Evolutionary conservation across 2,797 vertebrate species (phyloP).

Genomic region (Gobio occitaniae): DNA sequence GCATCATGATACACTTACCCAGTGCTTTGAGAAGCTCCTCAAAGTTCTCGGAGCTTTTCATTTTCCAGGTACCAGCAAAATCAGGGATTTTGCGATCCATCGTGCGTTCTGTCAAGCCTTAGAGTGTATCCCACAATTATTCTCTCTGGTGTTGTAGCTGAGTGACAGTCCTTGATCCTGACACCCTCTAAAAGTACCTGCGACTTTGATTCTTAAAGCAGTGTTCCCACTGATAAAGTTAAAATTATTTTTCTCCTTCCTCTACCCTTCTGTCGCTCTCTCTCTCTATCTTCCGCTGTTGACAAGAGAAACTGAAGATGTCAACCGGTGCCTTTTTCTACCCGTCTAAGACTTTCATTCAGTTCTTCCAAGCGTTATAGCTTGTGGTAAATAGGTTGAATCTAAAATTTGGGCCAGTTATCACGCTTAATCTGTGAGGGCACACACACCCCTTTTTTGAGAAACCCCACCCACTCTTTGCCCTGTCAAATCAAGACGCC

Average conservation of each 20-base stretch:
- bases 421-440: conserved; percentile 59
- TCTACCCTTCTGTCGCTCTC: background rate
- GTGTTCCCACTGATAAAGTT: background rate
- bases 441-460: conserved; percentile 70
- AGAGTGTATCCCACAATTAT: conserved; percentile 32
- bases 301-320: background rate
- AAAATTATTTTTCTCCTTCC: background rate
- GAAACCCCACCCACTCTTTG: conserved; percentile 65
- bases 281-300: background rate
- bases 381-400: conserved; percentile 64
- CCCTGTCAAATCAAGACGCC: conserved; percentile 27
- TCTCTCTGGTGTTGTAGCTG: background rate
- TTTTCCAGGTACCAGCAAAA: conserved; percentile 92
- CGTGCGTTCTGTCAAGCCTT: conserved; percentile 9
- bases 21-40: conserved; percentile 90
- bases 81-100: conserved; percentile 86
- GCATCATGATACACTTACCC: conserved; percentile 77
- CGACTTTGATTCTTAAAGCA: conserved; percentile 18
- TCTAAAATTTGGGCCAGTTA: conserved; percentile 51
- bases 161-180: background rate
- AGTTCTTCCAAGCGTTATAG: background rate
- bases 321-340: background rate
- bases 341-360: background rate
- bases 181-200: conserved; percentile 12
- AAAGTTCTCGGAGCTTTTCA: conserved; percentile 92